Evolutionary conservation across 2,797 vertebrate genomes (phyloP).

Genomic region (Pseudochaenichthys georgianus): DNA sequence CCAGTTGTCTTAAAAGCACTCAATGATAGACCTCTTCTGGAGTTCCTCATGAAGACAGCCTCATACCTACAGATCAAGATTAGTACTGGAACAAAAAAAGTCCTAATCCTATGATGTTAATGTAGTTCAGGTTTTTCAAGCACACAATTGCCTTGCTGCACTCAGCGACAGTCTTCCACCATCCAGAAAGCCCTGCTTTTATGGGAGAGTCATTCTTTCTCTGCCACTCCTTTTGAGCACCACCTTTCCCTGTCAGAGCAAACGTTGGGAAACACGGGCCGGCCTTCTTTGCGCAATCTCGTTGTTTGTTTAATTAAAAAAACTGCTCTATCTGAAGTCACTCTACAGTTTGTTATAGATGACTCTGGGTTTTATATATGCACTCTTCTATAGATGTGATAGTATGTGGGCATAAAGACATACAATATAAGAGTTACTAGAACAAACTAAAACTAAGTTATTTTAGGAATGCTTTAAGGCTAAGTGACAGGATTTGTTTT

Average conservation of each 20-base stretch:
- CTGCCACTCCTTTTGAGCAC: slow-evolving; percentile 76
- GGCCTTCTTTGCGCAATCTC: slow-evolving; percentile 45
- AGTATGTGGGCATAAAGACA: too few relatives aligned
- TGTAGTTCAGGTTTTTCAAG: slow-evolving; percentile 11
- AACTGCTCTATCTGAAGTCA: not conserved
- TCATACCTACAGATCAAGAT: slow-evolving; percentile 12
- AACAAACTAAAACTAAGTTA: not conserved
- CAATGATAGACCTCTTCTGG: slow-evolving; percentile 7
- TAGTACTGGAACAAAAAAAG: not conserved
- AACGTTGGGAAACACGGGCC: slow-evolving; percentile 66
- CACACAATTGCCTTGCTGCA: not conserved
- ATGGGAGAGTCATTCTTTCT: slow-evolving; percentile 28
- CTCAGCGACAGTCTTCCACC: slow-evolving; percentile 17
- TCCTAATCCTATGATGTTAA: not conserved
- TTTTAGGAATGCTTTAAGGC: not conserved
- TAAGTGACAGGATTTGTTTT: not conserved
- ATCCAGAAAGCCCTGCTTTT: slow-evolving; percentile 46
- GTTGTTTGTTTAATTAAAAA: slow-evolving; percentile 63
- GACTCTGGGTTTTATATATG: too few relatives aligned
- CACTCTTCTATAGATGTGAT: too few relatives aligned
- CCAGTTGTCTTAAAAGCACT: slow-evolving; percentile 15
- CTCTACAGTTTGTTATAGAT: not conserved
- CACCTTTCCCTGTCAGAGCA: slow-evolving; percentile 63
- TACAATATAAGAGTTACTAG: not conserved
- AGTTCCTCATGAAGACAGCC: slow-evolving; percentile 17